Evolutionary conservation across 2,888 invertebrate species (phyloP), one percentile per base, ranked within the genome.

Genomic region (Nymphalis c-album): DNA sequence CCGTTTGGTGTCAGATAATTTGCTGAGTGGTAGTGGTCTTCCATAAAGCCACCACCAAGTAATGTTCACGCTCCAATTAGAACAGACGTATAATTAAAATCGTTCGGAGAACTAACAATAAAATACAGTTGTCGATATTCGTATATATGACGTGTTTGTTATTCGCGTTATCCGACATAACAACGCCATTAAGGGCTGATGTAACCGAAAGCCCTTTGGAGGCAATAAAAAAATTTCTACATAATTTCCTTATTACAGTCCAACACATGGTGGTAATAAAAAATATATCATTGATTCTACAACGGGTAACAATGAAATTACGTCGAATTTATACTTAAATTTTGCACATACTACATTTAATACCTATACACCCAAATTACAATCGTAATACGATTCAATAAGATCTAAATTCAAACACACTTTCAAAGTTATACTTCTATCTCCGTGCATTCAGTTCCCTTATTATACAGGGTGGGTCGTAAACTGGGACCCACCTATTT

Each of bases 401-500:
- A 8, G 60, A 18, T 57, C 31, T 13, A 60, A 53, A 63, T 53
- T 45, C 16, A 3, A 18, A 48, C 22, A 35, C 20, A 26, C 8
- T 17, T 18, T 20, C 45, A 47, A 22, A 18, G 57, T 57, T 55
- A 55, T n/a, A 31, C 31, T 31, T 40, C 18, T 57, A 40, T 18
- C 62, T 60, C 50, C 61, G 48, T 26, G 16, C 48, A 58, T 55
- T 64, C 48, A 45, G 68, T 61, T 35, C 67, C 67, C 70, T 85
- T 82, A 86, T 86, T 87, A 87, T 84, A 82, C 86, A 79, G 88
- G 87, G 82, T 83, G 84, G 82, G 70, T 84, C 87, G 79, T 85
- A 87, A 89, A 87, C 78, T 80, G 83, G 80, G 83, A 81, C 86
- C 88, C 83, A 89, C 88, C 88, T 89, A 88, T 89, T 90, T 87